Evolutionary conservation across 2,113 vertebrate genomes (phyloP), one percentile per base, ranked within the genome.

Genomic region (Hiodon alosoides): DNA sequence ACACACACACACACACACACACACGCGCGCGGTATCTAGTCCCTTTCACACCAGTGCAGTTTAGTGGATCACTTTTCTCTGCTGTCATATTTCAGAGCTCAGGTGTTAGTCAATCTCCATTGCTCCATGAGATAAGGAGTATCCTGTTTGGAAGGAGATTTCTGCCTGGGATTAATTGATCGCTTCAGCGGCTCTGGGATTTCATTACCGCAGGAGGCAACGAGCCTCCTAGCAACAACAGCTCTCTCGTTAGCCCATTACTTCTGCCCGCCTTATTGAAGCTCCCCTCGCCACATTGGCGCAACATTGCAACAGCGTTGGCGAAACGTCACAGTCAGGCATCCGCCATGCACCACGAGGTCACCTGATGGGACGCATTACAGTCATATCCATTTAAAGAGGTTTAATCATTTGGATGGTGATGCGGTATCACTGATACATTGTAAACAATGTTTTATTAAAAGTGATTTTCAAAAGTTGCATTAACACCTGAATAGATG

Each of bases 191-290:
- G 81, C 79, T 76, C 85, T 83, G 75, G 80, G 80, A 81, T 84
- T 88, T 86, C 53, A 83, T 85, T 86, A 82, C 81, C 81, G 83
- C 79, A 53, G 54, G 77, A 80, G 83, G 77, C 76, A 78, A 81
- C 71, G 81, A 72, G 85, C 85, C 80, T 85, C 86, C 82, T 83
- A 84, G 84, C 81, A 88, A 88, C 86, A 87, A 78, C 80, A 82
- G 78, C 54, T 69, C 70, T 74, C 80, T n/a, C 65, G 69, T 65
- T 50, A 50, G 48, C 60, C 53, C 8, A 48, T 54, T 77, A 46
- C 72, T 80, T 54, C 50, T 65, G 61, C n/a, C n/a, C 0, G 47
- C 74, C 16, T 61, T 48, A 68, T 48, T 67, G 53, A 51, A 67
- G 64, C 52, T 17, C 64, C 48, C 6, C n/a, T 54, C 14, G 5